Conservation (phyloP, 2,888 invertebrate species). For the Teinopalpus imperialis region DNA sequence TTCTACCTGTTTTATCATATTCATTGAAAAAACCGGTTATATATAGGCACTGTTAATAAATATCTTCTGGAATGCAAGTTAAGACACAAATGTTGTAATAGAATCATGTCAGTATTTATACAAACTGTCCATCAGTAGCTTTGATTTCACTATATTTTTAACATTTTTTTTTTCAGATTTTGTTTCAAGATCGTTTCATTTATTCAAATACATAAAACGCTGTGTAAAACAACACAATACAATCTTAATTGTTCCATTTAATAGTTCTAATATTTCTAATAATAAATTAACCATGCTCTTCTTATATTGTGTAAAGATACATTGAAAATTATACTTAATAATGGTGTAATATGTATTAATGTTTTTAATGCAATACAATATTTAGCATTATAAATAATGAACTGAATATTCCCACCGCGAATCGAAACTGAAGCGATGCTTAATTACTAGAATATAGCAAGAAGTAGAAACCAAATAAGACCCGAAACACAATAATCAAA, state of each 20-base stretch:
- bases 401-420: conserved; percentile 9
- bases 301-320: conserved; percentile 7
- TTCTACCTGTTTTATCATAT: too few relatives aligned
- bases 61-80: conserved; percentile 52
- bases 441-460: conserved; percentile 21
- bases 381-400: conserved; percentile 12
- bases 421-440: conserved; percentile 14
- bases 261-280: conserved; percentile 13
- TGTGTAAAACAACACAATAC: conserved; percentile 16
- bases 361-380: conserved; percentile 8
- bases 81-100: conserved; percentile 41
- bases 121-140: too few relatives aligned
- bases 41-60: conserved; percentile 26
- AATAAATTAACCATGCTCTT: conserved; percentile 25
- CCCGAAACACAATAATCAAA: conserved; percentile 38
- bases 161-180: too few relatives aligned
- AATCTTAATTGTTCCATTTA: conserved; percentile 8
- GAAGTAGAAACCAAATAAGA: conserved; percentile 31
- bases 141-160: too few relatives aligned
- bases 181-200: too few relatives aligned
- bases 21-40: neutral
- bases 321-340: conserved; percentile 4
- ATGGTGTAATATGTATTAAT: neutral
- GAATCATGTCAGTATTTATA: conserved; percentile 34
- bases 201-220: neutral